Evolutionary conservation across 2,113 vertebrate genomes (phyloP).

Genomic region (Crotophaga sulcirostris): DNA sequence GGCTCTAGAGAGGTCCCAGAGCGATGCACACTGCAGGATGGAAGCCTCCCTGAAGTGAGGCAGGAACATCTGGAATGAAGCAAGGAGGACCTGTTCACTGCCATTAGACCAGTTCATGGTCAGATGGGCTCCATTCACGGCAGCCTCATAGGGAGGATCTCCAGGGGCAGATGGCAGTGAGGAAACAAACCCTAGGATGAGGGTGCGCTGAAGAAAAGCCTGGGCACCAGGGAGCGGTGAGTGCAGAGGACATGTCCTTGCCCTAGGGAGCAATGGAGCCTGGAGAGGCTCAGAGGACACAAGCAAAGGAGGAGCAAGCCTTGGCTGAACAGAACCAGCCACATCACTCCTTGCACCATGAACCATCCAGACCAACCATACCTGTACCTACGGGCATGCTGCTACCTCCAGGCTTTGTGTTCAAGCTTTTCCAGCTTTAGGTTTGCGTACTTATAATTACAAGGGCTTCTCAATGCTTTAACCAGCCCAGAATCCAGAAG

Average conservation of each 20-base stretch:
- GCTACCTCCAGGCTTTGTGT: background rate
- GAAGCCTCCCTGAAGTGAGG: background rate
- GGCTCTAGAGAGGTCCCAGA: background rate
- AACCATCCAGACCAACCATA: background rate
- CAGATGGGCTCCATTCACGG: background rate
- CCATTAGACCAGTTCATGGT: accelerated
- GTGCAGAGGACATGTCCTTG: background rate
- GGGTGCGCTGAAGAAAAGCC: background rate
- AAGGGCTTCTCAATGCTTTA: background rate
- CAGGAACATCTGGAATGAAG: background rate
- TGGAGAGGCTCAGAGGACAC: background rate
- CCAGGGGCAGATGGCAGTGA: background rate
- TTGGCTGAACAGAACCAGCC: background rate
- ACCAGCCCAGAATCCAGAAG: background rate
- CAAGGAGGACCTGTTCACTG: background rate
- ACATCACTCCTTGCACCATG: background rate
- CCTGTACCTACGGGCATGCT: background rate
- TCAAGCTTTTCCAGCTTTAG: conserved; percentile 25
- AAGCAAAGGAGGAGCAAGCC: background rate
- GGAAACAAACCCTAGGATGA: background rate
- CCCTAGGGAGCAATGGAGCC: background rate
- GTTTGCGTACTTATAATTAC: background rate
- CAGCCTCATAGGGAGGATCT: background rate
- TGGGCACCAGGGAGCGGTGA: accelerated
- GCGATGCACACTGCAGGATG: accelerated